Evolutionary conservation across 2,113 vertebrate species (phyloP), one percentile per base, ranked within the genome.

Genomic region (Notechis scutatus): DNA sequence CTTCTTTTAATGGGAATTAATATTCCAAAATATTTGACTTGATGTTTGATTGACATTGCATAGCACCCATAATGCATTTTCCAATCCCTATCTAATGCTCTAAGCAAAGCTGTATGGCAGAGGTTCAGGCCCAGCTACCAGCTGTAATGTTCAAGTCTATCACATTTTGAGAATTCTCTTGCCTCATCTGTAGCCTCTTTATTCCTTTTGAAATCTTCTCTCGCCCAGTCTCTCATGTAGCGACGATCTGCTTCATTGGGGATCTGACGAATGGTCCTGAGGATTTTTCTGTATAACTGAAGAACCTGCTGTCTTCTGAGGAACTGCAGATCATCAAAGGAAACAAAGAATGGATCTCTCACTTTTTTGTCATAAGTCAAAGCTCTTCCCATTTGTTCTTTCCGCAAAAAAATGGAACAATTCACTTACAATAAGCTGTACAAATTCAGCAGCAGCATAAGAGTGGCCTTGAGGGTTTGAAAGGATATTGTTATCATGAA

Each of bases 121-220:
- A 8, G 0, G 2, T 23, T 0, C 0, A 3, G 0, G 15, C 0
- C 2, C 3, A 6, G 1, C 1, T 0, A 1, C n/a, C 10, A 54
- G 11, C 0, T 0, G 23, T 15, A 0, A 1, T 56, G 2, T 39
- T 20, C 39, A 85, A 18, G 54, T 21, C 4, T 42, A 8, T 20
- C 50, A 89, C 8, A 29, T 87, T 87, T 1, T 0, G 15, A 5
- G 1, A 85, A 26, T 47, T 1, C 0, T 74, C 95, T 96, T 93
- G 99, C 99, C 98, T 98, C 98, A 34, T 99, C 96, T 0, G 98
- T 98, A 24, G 97, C 98, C 1, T 81, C 96, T 92, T 98, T 99
- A 61, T 99, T 99, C 92, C 98, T 98, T 96, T 96, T 97, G 97
- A 99, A 99, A 94, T 99, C 99, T 5, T 97, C 98, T 92, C 98